phyloP scores from a whole-genome alignment of 2,888 invertebrate species.

The Pimpla rufipes region DNA sequence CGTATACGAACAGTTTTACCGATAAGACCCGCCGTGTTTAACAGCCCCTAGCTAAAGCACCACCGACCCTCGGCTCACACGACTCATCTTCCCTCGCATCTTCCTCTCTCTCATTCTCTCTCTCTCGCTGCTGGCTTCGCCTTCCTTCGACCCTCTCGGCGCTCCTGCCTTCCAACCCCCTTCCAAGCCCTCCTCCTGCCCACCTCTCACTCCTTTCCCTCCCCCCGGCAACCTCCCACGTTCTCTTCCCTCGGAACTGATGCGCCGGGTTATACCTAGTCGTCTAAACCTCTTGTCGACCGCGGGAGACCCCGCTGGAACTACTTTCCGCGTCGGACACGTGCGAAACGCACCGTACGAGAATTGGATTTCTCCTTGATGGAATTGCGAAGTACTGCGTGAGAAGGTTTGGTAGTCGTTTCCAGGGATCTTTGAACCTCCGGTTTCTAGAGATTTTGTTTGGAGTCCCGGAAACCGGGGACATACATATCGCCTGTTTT shows the following conservation, averaged over 20 bases:
- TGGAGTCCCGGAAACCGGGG: no score
- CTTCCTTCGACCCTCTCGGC: conserved; percentile 68
- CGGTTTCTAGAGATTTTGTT: no score
- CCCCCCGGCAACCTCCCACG: background rate
- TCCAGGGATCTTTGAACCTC: background rate
- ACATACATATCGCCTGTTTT: no score
- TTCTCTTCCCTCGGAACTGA: conserved; percentile 45
- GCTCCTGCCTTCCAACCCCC: conserved; percentile 34
- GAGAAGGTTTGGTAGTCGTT: conserved; percentile 12
- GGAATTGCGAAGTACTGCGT: conserved; percentile 46
- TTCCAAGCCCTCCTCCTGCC: no score
- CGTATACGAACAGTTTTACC: conserved; percentile 83
- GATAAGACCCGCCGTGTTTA: conserved; percentile 83
- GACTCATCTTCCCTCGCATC: conserved; percentile 68
- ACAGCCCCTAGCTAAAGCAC: conserved; percentile 83
- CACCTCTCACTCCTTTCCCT: background rate
- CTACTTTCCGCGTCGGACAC: conserved; percentile 55
- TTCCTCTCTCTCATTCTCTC: conserved; percentile 66
- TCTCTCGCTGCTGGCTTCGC: conserved; percentile 53
- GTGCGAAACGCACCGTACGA: conserved; percentile 53
- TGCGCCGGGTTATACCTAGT: conserved; percentile 54
- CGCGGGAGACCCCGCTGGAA: conserved; percentile 44
- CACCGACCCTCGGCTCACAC: conserved; percentile 68
- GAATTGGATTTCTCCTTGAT: conserved; percentile 46
- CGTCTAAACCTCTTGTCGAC: conserved; percentile 60